These are phyloP conservation scores for Calliphora vicina DNA, from an alignment of 1,140 invertebrate genomes.

Conservation along the genomic window DNA sequence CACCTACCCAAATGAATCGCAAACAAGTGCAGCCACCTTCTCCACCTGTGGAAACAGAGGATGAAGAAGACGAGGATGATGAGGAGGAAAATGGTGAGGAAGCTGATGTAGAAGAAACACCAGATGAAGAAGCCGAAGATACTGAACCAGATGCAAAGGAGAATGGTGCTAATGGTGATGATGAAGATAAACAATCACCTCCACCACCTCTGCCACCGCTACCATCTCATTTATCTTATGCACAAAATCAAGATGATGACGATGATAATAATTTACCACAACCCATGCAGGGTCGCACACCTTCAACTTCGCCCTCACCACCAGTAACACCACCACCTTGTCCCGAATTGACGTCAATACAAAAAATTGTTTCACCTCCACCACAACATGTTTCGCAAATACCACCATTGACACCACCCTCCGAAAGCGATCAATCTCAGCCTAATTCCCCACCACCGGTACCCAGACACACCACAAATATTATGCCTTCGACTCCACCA, in stretches of 20 bases:
- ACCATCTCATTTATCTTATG: slow-evolving; percentile 57
- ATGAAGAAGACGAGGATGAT: slow-evolving; percentile 44
- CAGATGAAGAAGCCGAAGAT: slow-evolving; percentile 42
- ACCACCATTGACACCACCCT: slow-evolving; percentile 56
- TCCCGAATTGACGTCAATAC: slow-evolving; percentile 48
- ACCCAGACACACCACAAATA: slow-evolving; percentile 31
- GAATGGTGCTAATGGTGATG: slow-evolving; percentile 20
- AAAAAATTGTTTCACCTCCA: slow-evolving; percentile 56
- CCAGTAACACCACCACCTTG: slow-evolving; percentile 56
- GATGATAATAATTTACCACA: slow-evolving; percentile 11
- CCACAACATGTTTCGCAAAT: slow-evolving; percentile 50
- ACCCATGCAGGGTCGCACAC: slow-evolving; percentile 38
- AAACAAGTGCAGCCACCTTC: slow-evolving; percentile 23
- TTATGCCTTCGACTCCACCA: slow-evolving; percentile 38
- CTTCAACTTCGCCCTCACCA: slow-evolving; percentile 58
- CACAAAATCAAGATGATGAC: slow-evolving; percentile 44
- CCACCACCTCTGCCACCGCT: slow-evolving; percentile 59
- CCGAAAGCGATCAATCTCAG: slow-evolving; percentile 58
- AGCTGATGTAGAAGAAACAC: slow-evolving; percentile 37
- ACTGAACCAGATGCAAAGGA: background rate
- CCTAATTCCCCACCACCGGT: slow-evolving; percentile 53
- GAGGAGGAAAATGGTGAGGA: slow-evolving; percentile 48
- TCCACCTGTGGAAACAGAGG: slow-evolving; percentile 46
- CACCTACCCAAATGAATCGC: slow-evolving; percentile 41
- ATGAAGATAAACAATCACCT: slow-evolving; percentile 48